Percentiles rank a stretch among this genome's conserved stretches.
These are phyloP conservation scores for Achlya flavicornis DNA, from an alignment of 2,888 invertebrate species.

Conservation along the genomic window DNA sequence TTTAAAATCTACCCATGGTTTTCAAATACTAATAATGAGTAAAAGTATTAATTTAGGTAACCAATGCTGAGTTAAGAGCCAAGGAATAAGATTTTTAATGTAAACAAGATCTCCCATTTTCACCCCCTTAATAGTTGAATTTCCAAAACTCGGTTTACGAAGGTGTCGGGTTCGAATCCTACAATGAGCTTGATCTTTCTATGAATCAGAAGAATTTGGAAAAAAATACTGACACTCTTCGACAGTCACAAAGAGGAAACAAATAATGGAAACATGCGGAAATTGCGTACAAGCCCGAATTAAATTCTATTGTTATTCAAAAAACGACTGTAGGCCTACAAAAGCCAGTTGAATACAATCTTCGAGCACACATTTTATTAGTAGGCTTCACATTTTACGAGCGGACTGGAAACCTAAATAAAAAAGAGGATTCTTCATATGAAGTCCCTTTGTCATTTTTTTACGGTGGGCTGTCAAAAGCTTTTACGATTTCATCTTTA, in stretches of 20 bases:
- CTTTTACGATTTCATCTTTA: conserved; percentile 73
- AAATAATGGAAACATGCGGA: conserved; percentile 46
- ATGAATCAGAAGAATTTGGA: no score
- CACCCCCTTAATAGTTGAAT: no score
- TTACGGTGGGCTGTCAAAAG: conserved; percentile 74
- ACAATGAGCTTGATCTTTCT: no score
- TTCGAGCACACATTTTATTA: conserved; percentile 70
- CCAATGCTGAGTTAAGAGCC: no score
- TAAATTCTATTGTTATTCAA: conserved; percentile 57
- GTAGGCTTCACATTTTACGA: conserved; percentile 70
- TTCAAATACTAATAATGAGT: no score
- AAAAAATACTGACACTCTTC: conserved; percentile 35
- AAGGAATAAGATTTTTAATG: no score
- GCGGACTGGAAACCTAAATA: conserved; percentile 68
- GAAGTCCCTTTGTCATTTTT: conserved; percentile 73
- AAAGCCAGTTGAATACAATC: conserved; percentile 55
- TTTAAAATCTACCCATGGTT: no score
- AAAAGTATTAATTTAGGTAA: no score
- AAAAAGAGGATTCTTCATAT: conserved; percentile 73
- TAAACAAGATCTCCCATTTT: no score
- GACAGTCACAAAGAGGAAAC: conserved; percentile 34
- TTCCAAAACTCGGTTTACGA: no score
- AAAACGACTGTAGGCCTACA: conserved; percentile 37
- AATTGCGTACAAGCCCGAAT: conserved; percentile 44
- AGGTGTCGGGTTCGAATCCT: no score